Conservation (phyloP, 2,797 vertebrate species). For the Stomatorhinus walkeri region DNA sequence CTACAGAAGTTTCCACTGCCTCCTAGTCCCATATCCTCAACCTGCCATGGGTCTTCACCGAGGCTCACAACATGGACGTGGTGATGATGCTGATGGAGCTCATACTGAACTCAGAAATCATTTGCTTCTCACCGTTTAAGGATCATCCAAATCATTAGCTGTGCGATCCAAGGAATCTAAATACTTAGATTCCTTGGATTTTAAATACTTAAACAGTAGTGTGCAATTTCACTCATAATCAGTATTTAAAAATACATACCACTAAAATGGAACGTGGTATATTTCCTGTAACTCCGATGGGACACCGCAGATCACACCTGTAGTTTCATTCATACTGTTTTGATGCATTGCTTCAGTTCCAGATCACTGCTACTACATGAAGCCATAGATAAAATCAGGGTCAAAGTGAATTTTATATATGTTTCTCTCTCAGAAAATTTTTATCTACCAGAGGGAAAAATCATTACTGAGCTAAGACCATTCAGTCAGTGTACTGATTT, state of each 20-base stretch:
- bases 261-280: background rate
- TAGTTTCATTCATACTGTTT: background rate
- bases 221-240: background rate
- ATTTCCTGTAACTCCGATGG: background rate
- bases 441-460: background rate
- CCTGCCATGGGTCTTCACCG: background rate
- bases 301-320: background rate
- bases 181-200: too few relatives aligned
- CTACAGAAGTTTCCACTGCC: conserved; percentile 74
- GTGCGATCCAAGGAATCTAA: background rate
- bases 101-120: conserved; percentile 5
- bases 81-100: background rate
- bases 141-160: background rate
- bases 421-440: background rate
- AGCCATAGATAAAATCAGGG: background rate
- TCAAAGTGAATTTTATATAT: background rate
- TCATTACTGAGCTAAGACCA: background rate
- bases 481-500: background rate
- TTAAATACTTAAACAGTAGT: background rate
- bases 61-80: background rate
- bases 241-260: background rate
- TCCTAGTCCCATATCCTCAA: background rate
- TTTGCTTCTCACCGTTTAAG: background rate
- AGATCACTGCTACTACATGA: background rate
- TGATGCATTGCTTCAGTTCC: background rate